Conservation (phyloP, 2,797 vertebrate genomes). For the Nothura maculosa region DNA sequence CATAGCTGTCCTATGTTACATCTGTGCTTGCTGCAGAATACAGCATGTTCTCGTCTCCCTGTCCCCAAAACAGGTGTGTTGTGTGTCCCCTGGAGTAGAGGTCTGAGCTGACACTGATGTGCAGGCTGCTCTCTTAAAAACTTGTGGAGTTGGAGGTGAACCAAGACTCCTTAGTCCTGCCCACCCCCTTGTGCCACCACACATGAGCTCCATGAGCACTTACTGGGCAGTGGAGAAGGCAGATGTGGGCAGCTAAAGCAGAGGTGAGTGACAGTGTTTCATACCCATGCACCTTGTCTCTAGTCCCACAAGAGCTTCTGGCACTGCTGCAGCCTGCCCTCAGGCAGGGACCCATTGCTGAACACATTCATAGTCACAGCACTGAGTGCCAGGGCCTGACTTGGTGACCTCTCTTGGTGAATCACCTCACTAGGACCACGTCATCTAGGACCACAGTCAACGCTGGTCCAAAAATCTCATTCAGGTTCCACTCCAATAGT, state of each 20-base stretch:
- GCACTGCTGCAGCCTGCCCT: neutral
- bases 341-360: neutral
- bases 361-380: neutral
- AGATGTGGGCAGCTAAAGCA: neutral
- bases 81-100: neutral
- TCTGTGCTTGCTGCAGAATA: neutral
- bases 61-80: neutral
- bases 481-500: neutral
- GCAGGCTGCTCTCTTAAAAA: neutral
- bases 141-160: neutral
- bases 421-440: no score
- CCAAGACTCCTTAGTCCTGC: neutral
- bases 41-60: rapidly evolving
- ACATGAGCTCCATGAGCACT: rapidly evolving
- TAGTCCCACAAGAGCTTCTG: rapidly evolving
- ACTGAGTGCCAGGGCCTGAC: neutral
- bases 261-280: neutral
- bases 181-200: neutral
- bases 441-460: neutral
- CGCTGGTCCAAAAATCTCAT: neutral
- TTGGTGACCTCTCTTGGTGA: neutral
- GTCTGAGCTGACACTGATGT: neutral
- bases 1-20: rapidly evolving
- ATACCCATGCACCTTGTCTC: neutral
- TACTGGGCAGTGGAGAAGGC: neutral